Evolutionary conservation across 2,113 vertebrate genomes (phyloP).

Genomic region (Indicator indicator): DNA sequence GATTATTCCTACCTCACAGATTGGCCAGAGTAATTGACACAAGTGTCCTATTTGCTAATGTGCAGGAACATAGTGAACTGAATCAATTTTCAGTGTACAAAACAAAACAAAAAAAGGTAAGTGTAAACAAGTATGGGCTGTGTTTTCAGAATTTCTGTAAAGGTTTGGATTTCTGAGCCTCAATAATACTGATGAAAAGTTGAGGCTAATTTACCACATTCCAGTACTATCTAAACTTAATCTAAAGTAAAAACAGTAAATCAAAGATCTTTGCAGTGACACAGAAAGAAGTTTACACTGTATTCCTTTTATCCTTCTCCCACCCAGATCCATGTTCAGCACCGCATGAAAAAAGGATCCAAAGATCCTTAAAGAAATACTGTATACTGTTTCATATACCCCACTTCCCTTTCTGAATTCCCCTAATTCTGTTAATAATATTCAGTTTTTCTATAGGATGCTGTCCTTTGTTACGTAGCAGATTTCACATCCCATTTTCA

Average conservation of each 20-base stretch:
- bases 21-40: background rate
- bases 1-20: background rate
- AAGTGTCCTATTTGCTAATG: slow-evolving; percentile 5
- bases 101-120: slow-evolving; percentile 3
- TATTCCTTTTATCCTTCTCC: background rate
- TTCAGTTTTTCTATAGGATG: background rate
- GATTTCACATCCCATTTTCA: background rate
- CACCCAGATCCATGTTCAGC: background rate
- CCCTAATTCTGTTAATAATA: background rate
- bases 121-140: slow-evolving; percentile 20
- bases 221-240: background rate
- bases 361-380: background rate
- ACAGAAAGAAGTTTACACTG: background rate
- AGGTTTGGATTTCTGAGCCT: background rate
- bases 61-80: slow-evolving; percentile 9
- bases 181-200: background rate
- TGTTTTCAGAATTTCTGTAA: background rate
- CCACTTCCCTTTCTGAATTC: background rate
- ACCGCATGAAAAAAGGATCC: background rate
- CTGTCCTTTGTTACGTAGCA: background rate
- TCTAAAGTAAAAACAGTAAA: background rate
- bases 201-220: background rate
- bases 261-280: background rate
- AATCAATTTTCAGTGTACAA: slow-evolving; percentile 23
- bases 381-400: background rate